Conservation (phyloP, 2,113 vertebrate species). For the Calonectris borealis region DNA sequence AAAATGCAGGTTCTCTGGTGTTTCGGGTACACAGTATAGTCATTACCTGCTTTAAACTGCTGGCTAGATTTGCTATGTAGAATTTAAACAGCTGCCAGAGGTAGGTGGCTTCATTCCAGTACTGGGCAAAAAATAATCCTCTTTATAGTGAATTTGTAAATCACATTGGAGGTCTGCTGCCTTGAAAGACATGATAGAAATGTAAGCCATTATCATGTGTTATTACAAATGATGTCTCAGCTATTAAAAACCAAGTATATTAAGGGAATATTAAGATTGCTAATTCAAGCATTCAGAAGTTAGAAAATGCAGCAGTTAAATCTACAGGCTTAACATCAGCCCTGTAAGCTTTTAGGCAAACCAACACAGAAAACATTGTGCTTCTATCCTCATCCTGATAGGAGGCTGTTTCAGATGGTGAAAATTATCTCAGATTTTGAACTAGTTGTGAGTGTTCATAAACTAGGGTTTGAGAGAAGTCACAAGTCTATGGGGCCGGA, state of each 20-base stretch:
- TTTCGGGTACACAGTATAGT: neutral
- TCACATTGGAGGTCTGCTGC: neutral
- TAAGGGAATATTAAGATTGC: conserved; percentile 34
- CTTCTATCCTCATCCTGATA: neutral
- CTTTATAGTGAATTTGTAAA: conserved; percentile 49
- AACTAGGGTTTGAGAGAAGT: neutral
- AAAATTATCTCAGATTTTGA: neutral
- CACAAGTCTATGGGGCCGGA: too few relatives aligned
- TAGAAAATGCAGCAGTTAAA: conserved; percentile 42
- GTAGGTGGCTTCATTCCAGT: conserved; percentile 39
- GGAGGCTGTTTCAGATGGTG: neutral
- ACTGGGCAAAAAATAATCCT: conserved; percentile 26
- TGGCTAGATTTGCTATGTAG: neutral
- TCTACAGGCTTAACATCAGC: neutral
- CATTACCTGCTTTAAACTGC: conserved; percentile 14
- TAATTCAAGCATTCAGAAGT: conserved; percentile 49
- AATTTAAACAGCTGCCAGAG: conserved; percentile 15
- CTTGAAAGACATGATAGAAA: conserved; percentile 43
- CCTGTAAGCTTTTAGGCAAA: neutral
- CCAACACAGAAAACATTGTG: neutral
- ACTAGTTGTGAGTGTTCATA: neutral
- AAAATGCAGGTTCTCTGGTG: neutral
- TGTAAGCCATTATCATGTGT: conserved; percentile 36
- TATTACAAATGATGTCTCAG: conserved; percentile 39
- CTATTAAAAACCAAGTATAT: conserved; percentile 25